These are phyloP conservation scores for Cryptus armator DNA, from an alignment of 2,888 invertebrate genomes.

Conservation along the genomic window DNA sequence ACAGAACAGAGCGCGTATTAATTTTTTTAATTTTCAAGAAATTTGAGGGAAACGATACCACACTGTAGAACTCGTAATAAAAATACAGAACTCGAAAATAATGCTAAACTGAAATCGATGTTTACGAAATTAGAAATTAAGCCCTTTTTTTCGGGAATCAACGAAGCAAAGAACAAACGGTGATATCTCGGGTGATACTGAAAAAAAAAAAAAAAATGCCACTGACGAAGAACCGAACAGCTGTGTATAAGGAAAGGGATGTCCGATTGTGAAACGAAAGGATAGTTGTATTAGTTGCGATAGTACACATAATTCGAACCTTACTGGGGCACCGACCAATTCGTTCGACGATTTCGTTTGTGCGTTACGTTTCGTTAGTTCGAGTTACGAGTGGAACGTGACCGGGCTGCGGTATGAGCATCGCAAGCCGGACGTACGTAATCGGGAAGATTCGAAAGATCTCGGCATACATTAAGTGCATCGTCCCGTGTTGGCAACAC, in stretches of 20 bases:
- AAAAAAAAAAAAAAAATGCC: neutral
- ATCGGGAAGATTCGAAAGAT: conserved; percentile 70
- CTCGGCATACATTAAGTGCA: conserved; percentile 51
- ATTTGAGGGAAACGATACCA: too few species aligned
- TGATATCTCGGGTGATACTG: too few species aligned
- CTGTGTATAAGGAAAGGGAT: neutral
- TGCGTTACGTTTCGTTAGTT: conserved; percentile 81
- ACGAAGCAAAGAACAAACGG: too few species aligned
- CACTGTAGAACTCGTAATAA: neutral
- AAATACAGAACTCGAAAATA: neutral
- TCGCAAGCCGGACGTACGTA: conserved; percentile 66
- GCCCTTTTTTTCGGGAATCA: too few species aligned
- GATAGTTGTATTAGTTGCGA: neutral
- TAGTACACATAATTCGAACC: conserved; percentile 30
- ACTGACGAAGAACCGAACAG: neutral
- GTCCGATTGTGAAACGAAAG: neutral
- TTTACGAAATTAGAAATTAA: too few species aligned
- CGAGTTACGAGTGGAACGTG: conserved; percentile 81
- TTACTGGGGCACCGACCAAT: conserved; percentile 61
- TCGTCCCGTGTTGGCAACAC: neutral
- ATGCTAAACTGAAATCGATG: neutral
- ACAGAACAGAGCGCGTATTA: neutral
- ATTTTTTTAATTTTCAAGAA: neutral
- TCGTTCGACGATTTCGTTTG: conserved; percentile 76
- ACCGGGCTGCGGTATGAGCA: conserved; percentile 76